Evolutionary conservation across 2,888 invertebrate genomes (phyloP).

Genomic region (Meliscaeva auricollis): DNA sequence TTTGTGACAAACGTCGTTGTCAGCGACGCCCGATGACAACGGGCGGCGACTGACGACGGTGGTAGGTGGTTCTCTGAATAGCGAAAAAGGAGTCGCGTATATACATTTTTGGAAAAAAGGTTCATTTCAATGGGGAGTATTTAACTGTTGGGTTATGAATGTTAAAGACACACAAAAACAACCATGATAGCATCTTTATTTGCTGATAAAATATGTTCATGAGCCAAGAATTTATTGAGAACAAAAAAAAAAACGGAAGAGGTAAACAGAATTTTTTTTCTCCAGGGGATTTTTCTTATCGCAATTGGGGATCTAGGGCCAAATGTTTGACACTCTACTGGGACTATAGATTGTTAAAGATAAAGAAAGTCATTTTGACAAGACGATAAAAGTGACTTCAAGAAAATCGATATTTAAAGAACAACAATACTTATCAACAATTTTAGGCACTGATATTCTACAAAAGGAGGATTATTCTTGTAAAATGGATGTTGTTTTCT

Average conservation of each 20-base stretch:
- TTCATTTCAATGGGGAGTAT: not conserved
- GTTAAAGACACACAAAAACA: not conserved
- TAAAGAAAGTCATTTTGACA: too few species aligned
- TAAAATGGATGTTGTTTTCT: too few species aligned
- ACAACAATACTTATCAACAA: too few species aligned
- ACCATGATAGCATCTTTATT: not conserved
- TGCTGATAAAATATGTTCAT: not conserved
- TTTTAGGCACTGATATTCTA: too few species aligned
- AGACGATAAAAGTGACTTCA: too few species aligned
- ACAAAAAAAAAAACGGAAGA: not conserved
- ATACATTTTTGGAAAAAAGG: not conserved
- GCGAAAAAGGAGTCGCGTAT: not conserved
- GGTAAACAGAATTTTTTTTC: not conserved
- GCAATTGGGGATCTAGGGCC: too few species aligned
- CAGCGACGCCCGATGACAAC: not conserved
- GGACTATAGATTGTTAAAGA: too few species aligned
- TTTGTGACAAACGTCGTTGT: not conserved
- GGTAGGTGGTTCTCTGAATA: not conserved
- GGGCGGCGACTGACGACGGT: too few species aligned
- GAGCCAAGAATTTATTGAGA: not conserved
- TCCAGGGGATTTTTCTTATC: not conserved
- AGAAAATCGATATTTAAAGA: too few species aligned
- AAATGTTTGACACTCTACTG: too few species aligned
- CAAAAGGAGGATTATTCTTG: too few species aligned
- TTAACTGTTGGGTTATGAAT: conserved; percentile 7